Percentiles rank a stretch among this genome's conserved stretches.
Conservation (phyloP, 2,113 vertebrate species). For the Cettia cetti region DNA sequence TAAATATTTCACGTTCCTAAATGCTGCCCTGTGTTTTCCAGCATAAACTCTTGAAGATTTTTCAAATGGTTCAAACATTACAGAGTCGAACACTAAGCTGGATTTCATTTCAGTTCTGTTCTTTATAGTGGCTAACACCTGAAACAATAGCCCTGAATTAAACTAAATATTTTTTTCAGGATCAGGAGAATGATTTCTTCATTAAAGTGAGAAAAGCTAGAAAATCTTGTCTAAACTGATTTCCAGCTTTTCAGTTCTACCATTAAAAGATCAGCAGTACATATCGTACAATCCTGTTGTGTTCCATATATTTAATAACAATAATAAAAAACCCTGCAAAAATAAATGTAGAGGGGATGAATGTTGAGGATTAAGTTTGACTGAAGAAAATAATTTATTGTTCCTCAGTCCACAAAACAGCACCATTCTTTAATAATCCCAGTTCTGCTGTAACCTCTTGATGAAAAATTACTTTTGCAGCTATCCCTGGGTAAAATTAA, state of each 20-base stretch:
- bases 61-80: not conserved
- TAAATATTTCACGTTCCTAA: not conserved
- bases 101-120: not conserved
- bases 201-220: not conserved
- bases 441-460: not conserved
- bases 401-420: not conserved
- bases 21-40: not conserved
- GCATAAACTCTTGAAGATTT: not conserved
- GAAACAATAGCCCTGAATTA: not conserved
- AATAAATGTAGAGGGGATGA: not conserved
- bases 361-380: not conserved
- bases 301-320: not conserved
- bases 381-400: not conserved
- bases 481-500: not conserved
- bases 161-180: not conserved
- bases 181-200: not conserved
- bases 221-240: not conserved
- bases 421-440: not conserved
- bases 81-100: not conserved
- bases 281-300: accelerated
- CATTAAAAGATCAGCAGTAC: not conserved
- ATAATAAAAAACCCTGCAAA: not conserved
- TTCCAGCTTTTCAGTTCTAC: not conserved
- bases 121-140: not conserved
- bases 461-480: not conserved